These are phyloP conservation scores for Corythaixoides concolor DNA, from an alignment of 2,113 vertebrate species.

Conservation along the genomic window DNA sequence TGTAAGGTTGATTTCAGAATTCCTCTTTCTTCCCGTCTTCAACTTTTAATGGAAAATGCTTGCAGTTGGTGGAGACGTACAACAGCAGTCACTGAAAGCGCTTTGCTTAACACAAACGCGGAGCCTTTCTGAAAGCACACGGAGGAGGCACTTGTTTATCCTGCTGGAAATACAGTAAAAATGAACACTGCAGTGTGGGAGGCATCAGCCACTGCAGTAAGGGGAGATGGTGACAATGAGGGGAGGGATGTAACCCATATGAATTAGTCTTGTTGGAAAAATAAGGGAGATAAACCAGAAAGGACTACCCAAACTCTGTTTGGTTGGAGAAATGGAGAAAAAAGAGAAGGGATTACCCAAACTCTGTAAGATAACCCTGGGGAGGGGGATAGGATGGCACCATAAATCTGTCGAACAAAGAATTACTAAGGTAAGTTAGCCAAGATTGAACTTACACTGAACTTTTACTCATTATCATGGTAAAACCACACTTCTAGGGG, in stretches of 20 bases:
- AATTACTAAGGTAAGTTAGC: no score
- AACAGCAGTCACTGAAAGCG: not conserved
- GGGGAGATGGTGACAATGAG: not conserved
- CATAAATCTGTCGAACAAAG: no score
- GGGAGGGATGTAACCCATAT: not conserved
- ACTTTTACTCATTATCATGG: no score
- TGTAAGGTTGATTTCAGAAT: not conserved
- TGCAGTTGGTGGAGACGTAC: not conserved
- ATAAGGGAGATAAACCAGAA: no score
- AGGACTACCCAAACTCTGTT: no score
- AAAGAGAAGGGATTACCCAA: no score
- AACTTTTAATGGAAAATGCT: not conserved
- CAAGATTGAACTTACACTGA: no score
- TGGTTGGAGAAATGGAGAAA: no score
- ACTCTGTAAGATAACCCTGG: no score
- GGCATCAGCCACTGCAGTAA: not conserved
- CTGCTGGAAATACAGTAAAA: not conserved
- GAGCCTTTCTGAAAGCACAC: not conserved
- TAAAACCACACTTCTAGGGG: no score
- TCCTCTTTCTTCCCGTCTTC: not conserved
- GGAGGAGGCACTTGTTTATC: not conserved
- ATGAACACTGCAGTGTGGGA: not conserved
- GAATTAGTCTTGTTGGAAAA: not conserved
- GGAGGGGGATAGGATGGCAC: no score
- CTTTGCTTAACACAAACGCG: not conserved